Base-by-base conservation (phyloP, 2,113 vertebrate genomes). In the Hydrochoerus hydrochaeris region DNA sequence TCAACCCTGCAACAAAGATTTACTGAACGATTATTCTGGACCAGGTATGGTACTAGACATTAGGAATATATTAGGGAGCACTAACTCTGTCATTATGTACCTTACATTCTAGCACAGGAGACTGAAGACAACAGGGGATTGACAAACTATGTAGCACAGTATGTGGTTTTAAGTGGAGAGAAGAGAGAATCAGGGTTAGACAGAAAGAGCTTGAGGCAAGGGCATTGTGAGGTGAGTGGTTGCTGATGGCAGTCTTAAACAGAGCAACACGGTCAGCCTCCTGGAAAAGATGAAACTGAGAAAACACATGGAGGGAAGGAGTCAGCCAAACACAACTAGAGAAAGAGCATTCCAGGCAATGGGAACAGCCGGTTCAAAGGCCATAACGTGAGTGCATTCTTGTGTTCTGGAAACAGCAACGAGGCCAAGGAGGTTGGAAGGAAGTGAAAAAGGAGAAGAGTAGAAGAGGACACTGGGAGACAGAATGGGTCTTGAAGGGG, bases 141-240 rank as follows among this genome's bases (percentile, higher is more conserved):
- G 44, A 26, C 58, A 58, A 88, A 67, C 26, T 57, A 13, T 24
- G 7, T 11, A 63, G 7, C 49, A 32, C 32, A 5, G 49, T n/a
- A 60, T 7, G 38, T 28, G 58, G 35, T 19, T 30, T 0, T 30
- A n/a, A n/a, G 1, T 78, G 8, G n/a, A 26, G n/a, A 1, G 49
- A 7, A 26, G 28, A 77, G 9, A 58, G 52, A 80, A 6, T 13
- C 30, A 52, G 52, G 17, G 26, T 32, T 20, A 26, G n/a, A 46
- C 17, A 41, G 32, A 11, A 85, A 54, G 5, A 22, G 12, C 60
- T 58, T 16, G 41, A 62, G 6, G 13, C 19, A 38, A 12, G 28
- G 20, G 3, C 4, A 28, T 16, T 0, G 1, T 13, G 13, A 44
- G 49, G 12, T 10, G 3, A 12, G 32, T 13, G 9, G 44, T 44